These are phyloP conservation scores for Neosilurus mollespiculum DNA, from an alignment of 2,797 vertebrate species.

Conservation along the genomic window DNA sequence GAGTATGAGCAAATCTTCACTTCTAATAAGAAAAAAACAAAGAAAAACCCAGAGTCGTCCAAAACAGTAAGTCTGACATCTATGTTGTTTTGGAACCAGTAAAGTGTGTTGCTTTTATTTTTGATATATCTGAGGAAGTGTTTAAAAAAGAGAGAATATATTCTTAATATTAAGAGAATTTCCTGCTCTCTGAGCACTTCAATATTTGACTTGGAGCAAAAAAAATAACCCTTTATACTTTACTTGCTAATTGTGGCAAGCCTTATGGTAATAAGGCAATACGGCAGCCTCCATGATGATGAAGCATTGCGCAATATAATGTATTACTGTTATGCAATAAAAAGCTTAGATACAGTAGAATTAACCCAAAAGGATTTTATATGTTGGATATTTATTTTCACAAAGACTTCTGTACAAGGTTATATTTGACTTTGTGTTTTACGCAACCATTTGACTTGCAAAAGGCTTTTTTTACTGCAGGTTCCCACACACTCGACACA, in stretches of 20 bases:
- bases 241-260: too few species aligned
- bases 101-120: background rate
- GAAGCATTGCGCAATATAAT: too few species aligned
- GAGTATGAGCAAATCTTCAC: constrained; percentile 89
- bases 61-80: constrained; percentile 59
- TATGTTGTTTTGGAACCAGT: background rate
- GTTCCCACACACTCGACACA: background rate
- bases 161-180: too few species aligned
- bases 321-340: too few species aligned
- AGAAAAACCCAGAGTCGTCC: constrained; percentile 74
- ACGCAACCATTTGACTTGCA: background rate
- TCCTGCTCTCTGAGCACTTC: background rate
- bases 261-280: too few species aligned
- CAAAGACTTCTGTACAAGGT: too few species aligned
- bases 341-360: too few species aligned
- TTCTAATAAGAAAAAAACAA: constrained; percentile 88
- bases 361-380: too few species aligned
- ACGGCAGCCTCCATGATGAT: too few species aligned
- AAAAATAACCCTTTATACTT: too few species aligned
- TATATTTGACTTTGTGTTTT: too few species aligned
- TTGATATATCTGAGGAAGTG: background rate
- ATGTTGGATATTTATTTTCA: too few species aligned
- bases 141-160: background rate
- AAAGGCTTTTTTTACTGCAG: background rate
- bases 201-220: background rate